Evolutionary conservation across 2,113 vertebrate species (phyloP), one percentile per base, ranked within the genome.

Genomic region (Chionis minor): DNA sequence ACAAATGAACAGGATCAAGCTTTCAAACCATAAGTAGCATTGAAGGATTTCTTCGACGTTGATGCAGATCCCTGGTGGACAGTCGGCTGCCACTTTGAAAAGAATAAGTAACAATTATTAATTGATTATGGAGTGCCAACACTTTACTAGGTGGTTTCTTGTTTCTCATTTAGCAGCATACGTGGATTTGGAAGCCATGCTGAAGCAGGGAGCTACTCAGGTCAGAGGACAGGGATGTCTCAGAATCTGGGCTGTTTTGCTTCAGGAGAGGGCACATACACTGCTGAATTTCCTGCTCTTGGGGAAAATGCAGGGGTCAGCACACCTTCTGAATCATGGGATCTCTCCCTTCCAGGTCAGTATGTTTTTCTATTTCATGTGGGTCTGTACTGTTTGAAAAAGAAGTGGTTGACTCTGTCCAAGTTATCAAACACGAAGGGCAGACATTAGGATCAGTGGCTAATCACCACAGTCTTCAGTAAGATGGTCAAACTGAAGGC

Each of bases 21-120:
- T 94, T 94, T 96, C 94, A 81, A 95, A 83, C 30, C 45, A 4
- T 89, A 89, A 95, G 58, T 24, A 87, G 24, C 82, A 92, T 8
- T 94, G 92, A 95, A 96, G 49, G 59, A 96, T 94, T 93, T 89
- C 35, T 96, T 91, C 74, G 38, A 52, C 38, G 85, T 74, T 74
- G 66, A 94, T 61, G 66, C 49, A 81, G 69, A 75, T 92, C 84
- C 51, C 74, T 72, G 35, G 81, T 92, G 94, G 75, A 89, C 47
- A 56, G 70, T 61, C 58, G 69, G 72, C 45, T 56, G 70, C 26
- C 58, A 63, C 71, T 93, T 88, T 54, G 79, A 85, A 92, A 84
- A 92, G 54, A 92, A 56, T 89, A 91, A 90, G 61, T 62, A 94
- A 94, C 0, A 1, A 90, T 88, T 92, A 90, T 66, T 94, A 88